phyloP scores from a whole-genome alignment of 2,888 invertebrate species.

The Herminia tarsipennalis region DNA sequence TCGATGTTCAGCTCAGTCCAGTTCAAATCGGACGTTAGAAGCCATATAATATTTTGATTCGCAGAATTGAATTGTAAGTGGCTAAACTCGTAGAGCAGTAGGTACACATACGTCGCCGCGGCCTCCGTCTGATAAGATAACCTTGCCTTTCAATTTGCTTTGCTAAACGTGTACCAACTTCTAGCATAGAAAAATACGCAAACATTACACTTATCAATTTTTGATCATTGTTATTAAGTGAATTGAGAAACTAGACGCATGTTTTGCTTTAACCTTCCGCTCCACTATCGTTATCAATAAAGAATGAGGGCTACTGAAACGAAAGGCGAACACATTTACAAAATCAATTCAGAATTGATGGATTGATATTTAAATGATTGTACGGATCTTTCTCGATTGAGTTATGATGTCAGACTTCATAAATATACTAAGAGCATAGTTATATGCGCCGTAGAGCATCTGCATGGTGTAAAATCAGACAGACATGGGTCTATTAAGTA shows the following conservation, averaged over 20 bases:
- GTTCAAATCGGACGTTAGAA: slow-evolving; percentile 21
- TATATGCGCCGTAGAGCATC: slow-evolving; percentile 15
- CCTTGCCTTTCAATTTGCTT: slow-evolving; percentile 83
- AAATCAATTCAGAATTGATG: not conserved
- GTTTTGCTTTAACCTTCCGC: slow-evolving; percentile 19
- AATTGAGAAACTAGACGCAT: slow-evolving; percentile 17
- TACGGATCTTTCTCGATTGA: slow-evolving; percentile 13
- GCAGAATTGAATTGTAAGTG: slow-evolving; percentile 55
- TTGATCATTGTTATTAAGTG: slow-evolving; percentile 21
- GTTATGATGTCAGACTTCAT: slow-evolving; percentile 31
- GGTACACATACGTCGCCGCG: slow-evolving; percentile 55
- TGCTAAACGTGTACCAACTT: slow-evolving; percentile 53
- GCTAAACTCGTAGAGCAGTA: slow-evolving; percentile 45
- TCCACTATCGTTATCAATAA: slow-evolving; percentile 43
- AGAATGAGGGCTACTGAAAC: slow-evolving; percentile 29
- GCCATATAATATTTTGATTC: slow-evolving; percentile 38
- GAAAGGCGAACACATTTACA: slow-evolving; percentile 15
- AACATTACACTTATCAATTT: slow-evolving; percentile 62
- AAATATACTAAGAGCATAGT: slow-evolving; percentile 13
- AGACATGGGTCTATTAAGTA: slow-evolving; percentile 54
- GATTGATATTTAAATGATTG: slow-evolving; percentile 12
- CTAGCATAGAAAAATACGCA: slow-evolving; percentile 52
- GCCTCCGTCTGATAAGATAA: slow-evolving; percentile 81
- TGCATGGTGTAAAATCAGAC: slow-evolving; percentile 20
- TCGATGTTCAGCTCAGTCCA: slow-evolving; percentile 3